These are phyloP conservation scores for Philereme transversata DNA, from an alignment of 2,888 invertebrate genomes.

Conservation along the genomic window DNA sequence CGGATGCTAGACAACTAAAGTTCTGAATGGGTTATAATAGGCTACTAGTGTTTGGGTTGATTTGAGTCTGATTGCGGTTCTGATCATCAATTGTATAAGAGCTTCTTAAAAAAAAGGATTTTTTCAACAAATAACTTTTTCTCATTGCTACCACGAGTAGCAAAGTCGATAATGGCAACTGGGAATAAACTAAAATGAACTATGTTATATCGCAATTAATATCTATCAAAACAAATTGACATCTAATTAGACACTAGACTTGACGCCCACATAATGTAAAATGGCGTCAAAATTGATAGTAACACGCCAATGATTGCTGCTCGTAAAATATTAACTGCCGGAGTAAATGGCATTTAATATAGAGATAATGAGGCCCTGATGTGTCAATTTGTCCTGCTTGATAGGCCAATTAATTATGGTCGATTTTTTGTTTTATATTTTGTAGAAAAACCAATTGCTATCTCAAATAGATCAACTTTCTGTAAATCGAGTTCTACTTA, in stretches of 20 bases:
- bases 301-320: constrained; percentile 24
- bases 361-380: constrained; percentile 24
- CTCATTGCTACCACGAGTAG: too few relatives aligned
- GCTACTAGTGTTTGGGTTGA: too few relatives aligned
- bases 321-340: constrained; percentile 22
- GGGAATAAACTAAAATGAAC: too few relatives aligned
- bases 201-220: background rate
- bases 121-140: too few relatives aligned
- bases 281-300: constrained; percentile 21
- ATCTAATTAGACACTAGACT: constrained; percentile 14
- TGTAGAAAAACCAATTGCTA: constrained; percentile 5
- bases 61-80: too few relatives aligned
- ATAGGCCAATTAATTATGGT: constrained; percentile 23
- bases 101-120: too few relatives aligned
- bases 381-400: constrained; percentile 27
- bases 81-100: too few relatives aligned
- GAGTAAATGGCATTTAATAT: constrained; percentile 23
- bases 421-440: constrained; percentile 7
- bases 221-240: constrained; percentile 3
- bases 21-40: too few relatives aligned
- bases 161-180: too few relatives aligned
- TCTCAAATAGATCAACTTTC: background rate
- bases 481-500: background rate
- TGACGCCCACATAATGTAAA: constrained; percentile 23
- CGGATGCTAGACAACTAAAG: too few relatives aligned